Percentiles rank a stretch among this genome's conserved stretches.
These are phyloP conservation scores for Phoeniculus purpureus DNA, from an alignment of 2,797 vertebrate genomes.

Conservation along the genomic window DNA sequence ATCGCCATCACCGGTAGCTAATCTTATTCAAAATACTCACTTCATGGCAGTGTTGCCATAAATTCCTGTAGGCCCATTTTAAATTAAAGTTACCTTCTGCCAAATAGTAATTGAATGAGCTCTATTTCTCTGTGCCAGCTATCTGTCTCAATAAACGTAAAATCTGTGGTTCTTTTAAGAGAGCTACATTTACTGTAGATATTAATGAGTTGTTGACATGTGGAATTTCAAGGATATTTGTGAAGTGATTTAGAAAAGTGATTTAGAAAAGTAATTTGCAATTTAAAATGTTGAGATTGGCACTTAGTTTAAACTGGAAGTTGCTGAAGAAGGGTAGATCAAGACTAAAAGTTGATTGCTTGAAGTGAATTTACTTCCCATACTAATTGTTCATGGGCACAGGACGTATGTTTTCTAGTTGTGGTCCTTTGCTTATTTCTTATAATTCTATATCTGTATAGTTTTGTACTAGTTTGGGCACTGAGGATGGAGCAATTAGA, in stretches of 20 bases:
- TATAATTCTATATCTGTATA: background rate
- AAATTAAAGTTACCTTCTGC: conserved; percentile 78
- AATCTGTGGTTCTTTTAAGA: conserved; percentile 72
- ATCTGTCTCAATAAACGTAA: conserved; percentile 76
- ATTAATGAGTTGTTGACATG: conserved; percentile 79
- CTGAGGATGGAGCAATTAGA: background rate
- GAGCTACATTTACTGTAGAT: conserved; percentile 74
- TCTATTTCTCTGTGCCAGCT: conserved; percentile 72
- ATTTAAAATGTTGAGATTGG: conserved; percentile 67
- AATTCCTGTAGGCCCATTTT: conserved; percentile 76
- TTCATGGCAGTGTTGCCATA: conserved; percentile 72
- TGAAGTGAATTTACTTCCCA: conserved; percentile 27
- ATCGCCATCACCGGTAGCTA: conserved; percentile 70
- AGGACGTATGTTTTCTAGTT: background rate
- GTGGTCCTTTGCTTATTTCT: background rate
- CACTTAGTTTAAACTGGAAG: conserved; percentile 71
- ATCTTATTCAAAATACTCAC: conserved; percentile 77
- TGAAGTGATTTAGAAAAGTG: conserved; percentile 76
- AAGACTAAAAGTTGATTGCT: conserved; percentile 47
- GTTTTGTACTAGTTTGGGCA: background rate
- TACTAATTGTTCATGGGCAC: conserved; percentile 9
- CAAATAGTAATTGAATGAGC: conserved; percentile 76
- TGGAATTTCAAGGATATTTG: conserved; percentile 79
- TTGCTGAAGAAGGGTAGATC: conserved; percentile 51
- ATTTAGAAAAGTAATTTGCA: conserved; percentile 79